phyloP scores from a whole-genome alignment of 1,140 invertebrate species.

The Notospermus geniculatus region DNA sequence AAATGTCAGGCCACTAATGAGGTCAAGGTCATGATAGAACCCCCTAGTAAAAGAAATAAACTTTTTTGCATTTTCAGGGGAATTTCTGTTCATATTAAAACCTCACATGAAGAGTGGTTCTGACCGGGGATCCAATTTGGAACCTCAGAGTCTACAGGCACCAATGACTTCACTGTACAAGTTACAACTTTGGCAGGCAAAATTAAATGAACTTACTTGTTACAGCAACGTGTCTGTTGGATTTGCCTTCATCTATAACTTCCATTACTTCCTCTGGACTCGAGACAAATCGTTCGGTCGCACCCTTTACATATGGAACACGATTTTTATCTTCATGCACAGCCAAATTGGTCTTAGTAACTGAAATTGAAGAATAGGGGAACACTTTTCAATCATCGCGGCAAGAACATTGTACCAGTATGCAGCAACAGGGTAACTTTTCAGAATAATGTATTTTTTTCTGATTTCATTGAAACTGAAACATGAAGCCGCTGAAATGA shows the following conservation, averaged over 20 bases:
- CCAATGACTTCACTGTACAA: not conserved
- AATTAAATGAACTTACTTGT: constrained; percentile 91
- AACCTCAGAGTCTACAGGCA: not conserved
- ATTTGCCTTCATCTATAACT: constrained; percentile 98
- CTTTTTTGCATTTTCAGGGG: no score
- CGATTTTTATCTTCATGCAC: constrained; percentile 99
- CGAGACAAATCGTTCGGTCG: constrained; percentile 97
- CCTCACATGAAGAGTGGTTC: not conserved
- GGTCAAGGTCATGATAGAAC: no score
- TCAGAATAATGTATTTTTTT: no score
- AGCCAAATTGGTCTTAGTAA: constrained; percentile 96
- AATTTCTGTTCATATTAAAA: no score
- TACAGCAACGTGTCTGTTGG: constrained; percentile 98
- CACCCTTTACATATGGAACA: constrained; percentile 98
- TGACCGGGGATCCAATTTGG: no score
- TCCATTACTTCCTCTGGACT: constrained; percentile 99
- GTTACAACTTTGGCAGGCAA: not conserved
- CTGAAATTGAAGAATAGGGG: constrained; percentile 65
- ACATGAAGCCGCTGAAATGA: no score
- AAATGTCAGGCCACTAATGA: no score
- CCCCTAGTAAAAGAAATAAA: no score
- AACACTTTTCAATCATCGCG: no score
- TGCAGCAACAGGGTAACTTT: no score
- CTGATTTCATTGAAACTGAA: no score
- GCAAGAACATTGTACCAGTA: no score